phyloP scores from a whole-genome alignment of 53 echinoderm and acorn worm species.

The Holothuria scabra region DNA sequence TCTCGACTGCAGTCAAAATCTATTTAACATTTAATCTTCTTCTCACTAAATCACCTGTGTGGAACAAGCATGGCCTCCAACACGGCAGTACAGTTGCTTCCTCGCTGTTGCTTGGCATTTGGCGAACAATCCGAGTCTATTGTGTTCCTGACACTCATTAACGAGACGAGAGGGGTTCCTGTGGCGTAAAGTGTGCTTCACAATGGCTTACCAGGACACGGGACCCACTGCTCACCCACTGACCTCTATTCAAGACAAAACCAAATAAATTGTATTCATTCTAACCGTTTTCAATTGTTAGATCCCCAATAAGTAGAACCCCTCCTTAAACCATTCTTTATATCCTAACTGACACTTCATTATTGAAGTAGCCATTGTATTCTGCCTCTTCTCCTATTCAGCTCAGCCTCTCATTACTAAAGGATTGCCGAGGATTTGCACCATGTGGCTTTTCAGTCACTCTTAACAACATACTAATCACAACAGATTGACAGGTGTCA shows the following conservation, averaged over 20 bases:
- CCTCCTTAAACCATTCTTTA: conserved; percentile 20
- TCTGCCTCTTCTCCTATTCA: conserved; percentile 14
- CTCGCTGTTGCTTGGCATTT: conserved; percentile 12
- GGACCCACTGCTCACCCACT: conserved; percentile 18
- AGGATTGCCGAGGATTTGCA: conserved; percentile 13
- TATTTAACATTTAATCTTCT: too few relatives aligned
- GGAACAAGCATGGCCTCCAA: too few relatives aligned
- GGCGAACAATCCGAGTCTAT: conserved; percentile 21
- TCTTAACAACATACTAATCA: conserved; percentile 37
- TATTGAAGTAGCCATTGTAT: conserved; percentile 28
- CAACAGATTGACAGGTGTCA: conserved; percentile 16
- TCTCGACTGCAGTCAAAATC: too few relatives aligned
- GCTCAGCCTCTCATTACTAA: conserved; percentile 34
- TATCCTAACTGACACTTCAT: conserved; percentile 36
- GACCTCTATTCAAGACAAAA: conserved; percentile 19
- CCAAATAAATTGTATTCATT: conserved; percentile 29
- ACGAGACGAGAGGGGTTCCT: conserved; percentile 21
- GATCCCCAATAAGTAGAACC: conserved; percentile 21
- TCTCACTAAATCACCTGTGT: too few relatives aligned
- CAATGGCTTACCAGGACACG: conserved; percentile 14
- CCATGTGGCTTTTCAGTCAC: conserved; percentile 7
- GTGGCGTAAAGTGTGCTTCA: conserved; percentile 5
- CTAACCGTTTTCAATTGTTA: not conserved
- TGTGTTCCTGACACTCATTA: not conserved
- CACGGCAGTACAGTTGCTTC: not conserved